phyloP scores from a whole-genome alignment of 2,113 vertebrate species.

The Enhydra lutris region DNA sequence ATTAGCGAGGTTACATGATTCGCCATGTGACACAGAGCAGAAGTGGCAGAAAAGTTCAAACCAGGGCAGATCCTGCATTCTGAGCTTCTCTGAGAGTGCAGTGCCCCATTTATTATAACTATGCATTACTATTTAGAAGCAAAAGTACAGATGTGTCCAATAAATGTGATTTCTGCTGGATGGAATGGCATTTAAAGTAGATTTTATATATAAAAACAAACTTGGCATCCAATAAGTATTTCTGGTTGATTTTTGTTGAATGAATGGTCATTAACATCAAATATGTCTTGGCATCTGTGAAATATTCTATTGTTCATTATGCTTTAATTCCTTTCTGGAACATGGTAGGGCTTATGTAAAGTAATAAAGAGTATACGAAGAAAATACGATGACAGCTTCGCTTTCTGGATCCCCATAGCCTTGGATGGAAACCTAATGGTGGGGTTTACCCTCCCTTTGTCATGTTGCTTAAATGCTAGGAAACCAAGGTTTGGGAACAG shows the following conservation, averaged over 20 bases:
- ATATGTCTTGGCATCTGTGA: not conserved
- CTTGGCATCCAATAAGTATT: not conserved
- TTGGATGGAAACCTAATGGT: not conserved
- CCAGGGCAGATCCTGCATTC: not conserved
- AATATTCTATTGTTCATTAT: not conserved
- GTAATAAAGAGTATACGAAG: not conserved
- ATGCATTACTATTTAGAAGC: not conserved
- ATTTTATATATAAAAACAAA: not conserved
- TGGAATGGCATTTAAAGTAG: not conserved
- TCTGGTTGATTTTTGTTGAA: constrained; percentile 13
- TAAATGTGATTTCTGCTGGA: not conserved
- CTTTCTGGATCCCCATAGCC: not conserved
- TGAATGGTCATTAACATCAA: not conserved
- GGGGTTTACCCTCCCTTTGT: not conserved
- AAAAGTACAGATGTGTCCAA: not conserved
- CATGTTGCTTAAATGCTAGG: not conserved
- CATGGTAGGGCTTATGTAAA: not conserved
- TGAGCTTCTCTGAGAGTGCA: not conserved
- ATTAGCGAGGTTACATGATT: not conserved
- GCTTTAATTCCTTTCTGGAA: constrained; percentile 15
- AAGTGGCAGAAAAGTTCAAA: not conserved
- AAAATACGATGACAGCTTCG: not conserved
- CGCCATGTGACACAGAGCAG: not conserved
- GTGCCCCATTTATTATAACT: not conserved
- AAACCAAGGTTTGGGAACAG: not conserved